Evolutionary conservation across 2,113 vertebrate genomes (phyloP).

Genomic region (Pterocles burchelli): DNA sequence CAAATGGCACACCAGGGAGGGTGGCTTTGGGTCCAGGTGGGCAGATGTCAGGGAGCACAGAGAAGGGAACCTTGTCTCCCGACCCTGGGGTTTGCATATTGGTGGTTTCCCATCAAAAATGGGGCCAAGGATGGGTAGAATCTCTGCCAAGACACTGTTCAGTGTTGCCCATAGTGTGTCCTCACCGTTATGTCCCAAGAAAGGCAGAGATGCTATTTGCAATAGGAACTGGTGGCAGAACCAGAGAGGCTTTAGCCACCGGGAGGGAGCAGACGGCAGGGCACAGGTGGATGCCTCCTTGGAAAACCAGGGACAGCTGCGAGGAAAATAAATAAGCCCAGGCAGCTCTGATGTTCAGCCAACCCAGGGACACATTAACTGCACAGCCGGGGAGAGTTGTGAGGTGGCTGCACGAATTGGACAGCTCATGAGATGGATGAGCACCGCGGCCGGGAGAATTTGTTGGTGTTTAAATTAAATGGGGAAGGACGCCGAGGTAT

Average conservation of each 20-base stretch:
- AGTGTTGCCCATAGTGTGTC: not conserved
- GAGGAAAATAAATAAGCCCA: constrained; percentile 11
- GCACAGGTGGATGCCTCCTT: not conserved
- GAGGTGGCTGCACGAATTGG: not conserved
- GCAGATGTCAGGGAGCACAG: not conserved
- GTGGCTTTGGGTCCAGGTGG: not conserved
- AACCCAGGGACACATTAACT: not conserved
- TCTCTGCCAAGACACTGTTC: not conserved
- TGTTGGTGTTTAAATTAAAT: not conserved
- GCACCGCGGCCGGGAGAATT: not conserved
- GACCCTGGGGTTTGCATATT: too few relatives aligned
- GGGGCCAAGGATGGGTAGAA: rapidly evolving
- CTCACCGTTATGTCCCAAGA: not conserved
- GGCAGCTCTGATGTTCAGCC: not conserved
- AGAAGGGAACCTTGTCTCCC: not conserved
- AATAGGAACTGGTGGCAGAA: not conserved
- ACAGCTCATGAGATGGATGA: constrained; percentile 4
- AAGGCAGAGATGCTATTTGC: not conserved
- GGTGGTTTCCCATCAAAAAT: not conserved
- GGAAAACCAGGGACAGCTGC: not conserved
- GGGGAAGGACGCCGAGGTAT: not conserved
- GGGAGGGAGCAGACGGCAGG: not conserved
- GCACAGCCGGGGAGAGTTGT: not conserved
- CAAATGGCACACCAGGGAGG: not conserved
- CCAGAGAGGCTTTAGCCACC: rapidly evolving